These are phyloP conservation scores for Isotomurus palustris DNA, from an alignment of 2,888 invertebrate species.

Conservation along the genomic window DNA sequence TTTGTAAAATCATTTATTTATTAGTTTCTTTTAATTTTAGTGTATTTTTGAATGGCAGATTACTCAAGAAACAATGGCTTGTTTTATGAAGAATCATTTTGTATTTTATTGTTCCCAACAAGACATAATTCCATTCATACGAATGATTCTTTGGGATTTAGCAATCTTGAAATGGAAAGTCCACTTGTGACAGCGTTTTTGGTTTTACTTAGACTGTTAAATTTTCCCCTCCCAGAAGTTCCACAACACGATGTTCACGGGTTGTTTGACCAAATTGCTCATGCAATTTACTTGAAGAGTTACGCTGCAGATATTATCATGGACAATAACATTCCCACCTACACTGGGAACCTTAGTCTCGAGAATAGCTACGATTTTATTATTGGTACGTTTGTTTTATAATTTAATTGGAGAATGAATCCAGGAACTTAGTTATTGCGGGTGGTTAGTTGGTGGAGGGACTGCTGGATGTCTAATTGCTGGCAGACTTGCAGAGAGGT, in stretches of 20 bases:
- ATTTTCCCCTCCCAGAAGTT: background rate
- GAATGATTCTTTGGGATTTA: background rate
- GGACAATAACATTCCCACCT: background rate
- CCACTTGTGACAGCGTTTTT: constrained; percentile 3
- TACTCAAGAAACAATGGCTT: too few relatives aligned
- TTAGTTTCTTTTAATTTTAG: too few relatives aligned
- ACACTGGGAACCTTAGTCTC: too few relatives aligned
- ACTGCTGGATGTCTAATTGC: background rate
- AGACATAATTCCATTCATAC: background rate
- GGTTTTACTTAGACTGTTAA: background rate
- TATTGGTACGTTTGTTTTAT: background rate
- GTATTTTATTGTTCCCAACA: too few relatives aligned
- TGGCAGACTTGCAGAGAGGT: background rate
- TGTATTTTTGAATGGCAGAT: too few relatives aligned
- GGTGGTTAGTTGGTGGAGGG: constrained; percentile 3
- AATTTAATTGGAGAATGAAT: background rate
- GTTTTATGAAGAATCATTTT: too few relatives aligned
- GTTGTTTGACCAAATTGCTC: background rate
- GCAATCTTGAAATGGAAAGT: background rate
- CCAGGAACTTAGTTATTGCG: background rate
- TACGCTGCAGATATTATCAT: background rate
- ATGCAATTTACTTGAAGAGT: background rate
- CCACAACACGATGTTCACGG: background rate
- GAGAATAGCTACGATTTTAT: constrained; percentile 1
- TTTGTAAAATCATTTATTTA: too few relatives aligned